A percentile compares a stretch with the other conserved stretches of the same genome.
These are phyloP conservation scores for Synanthedon andrenaeformis DNA, from an alignment of 2,888 invertebrate species.

Conservation along the genomic window DNA sequence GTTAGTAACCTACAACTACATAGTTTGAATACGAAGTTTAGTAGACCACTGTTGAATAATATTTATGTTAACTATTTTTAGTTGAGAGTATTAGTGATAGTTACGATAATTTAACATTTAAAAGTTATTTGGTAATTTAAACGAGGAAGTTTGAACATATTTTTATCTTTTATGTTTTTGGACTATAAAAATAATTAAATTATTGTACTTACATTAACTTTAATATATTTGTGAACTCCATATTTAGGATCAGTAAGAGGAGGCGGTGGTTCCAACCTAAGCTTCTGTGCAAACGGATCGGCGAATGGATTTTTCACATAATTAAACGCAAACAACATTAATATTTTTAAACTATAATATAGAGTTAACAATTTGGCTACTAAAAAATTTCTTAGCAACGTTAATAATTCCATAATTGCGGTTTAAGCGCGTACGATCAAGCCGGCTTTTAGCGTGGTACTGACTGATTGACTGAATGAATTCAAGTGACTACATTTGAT, in stretches of 20 bases:
- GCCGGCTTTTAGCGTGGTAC: not conserved
- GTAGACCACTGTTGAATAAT: too few species aligned
- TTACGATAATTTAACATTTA: too few species aligned
- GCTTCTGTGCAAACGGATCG: slow-evolving; percentile 37
- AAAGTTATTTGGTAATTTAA: too few species aligned
- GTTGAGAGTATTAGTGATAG: too few species aligned
- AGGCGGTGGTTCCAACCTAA: slow-evolving; percentile 56
- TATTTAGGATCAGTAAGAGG: slow-evolving; percentile 57
- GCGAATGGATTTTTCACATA: slow-evolving; percentile 39
- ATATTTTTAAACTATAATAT: slow-evolving; percentile 21
- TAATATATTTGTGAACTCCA: slow-evolving; percentile 65
- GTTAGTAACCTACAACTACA: too few species aligned
- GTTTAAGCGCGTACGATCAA: not conserved
- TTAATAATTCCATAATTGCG: slow-evolving; percentile 7
- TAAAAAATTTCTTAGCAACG: slow-evolving; percentile 20
- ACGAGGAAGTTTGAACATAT: not conserved
- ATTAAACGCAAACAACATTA: slow-evolving; percentile 26
- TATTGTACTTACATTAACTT: slow-evolving; percentile 61
- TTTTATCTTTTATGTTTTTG: not conserved
- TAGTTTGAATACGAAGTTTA: too few species aligned
- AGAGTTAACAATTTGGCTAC: slow-evolving; percentile 29
- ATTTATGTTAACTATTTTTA: too few species aligned
- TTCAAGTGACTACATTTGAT: not conserved
- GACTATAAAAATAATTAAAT: not conserved
- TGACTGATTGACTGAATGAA: not conserved